A percentile compares a stretch with the other conserved stretches of the same genome.
Evolutionary conservation across 1,140 invertebrate species (phyloP).

Genomic region (Trichonephila inaurata): DNA sequence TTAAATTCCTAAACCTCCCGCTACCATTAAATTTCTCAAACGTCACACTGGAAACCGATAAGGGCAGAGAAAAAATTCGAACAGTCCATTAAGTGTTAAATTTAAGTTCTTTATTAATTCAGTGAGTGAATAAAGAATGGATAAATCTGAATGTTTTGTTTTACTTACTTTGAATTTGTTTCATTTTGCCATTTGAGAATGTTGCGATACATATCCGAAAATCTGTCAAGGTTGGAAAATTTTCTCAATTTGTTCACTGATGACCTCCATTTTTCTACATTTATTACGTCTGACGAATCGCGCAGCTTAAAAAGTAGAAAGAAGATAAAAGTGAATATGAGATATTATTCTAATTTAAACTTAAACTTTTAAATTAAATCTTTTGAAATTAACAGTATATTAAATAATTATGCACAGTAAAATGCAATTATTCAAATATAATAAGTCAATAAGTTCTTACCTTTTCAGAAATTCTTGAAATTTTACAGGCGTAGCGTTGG

Average conservation of each 20-base stretch:
- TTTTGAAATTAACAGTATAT: too few species aligned
- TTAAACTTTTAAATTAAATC: too few species aligned
- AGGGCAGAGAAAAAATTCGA: too few species aligned
- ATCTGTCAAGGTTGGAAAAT: neutral
- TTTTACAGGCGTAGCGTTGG: conserved; percentile 1
- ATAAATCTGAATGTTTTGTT: neutral
- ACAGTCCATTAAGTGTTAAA: too few species aligned
- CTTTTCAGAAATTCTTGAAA: neutral
- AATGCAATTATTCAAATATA: too few species aligned
- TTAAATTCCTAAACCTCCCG: too few species aligned
- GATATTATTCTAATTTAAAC: too few species aligned
- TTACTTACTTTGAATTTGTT: neutral
- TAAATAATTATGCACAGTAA: too few species aligned
- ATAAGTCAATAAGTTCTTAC: neutral
- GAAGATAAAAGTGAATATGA: too few species aligned
- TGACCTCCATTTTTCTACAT: neutral
- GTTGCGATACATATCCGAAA: neutral
- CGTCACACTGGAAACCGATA: too few species aligned
- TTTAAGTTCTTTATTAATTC: neutral
- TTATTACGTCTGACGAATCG: neutral
- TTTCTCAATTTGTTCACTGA: conserved; percentile 7
- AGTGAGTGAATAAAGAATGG: neutral
- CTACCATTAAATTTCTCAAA: too few species aligned
- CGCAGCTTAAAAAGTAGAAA: neutral
- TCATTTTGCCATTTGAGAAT: conserved; percentile 39